phyloP scores from a whole-genome alignment of 1,140 invertebrate genomes.

The Drosophila micromelanica region DNA sequence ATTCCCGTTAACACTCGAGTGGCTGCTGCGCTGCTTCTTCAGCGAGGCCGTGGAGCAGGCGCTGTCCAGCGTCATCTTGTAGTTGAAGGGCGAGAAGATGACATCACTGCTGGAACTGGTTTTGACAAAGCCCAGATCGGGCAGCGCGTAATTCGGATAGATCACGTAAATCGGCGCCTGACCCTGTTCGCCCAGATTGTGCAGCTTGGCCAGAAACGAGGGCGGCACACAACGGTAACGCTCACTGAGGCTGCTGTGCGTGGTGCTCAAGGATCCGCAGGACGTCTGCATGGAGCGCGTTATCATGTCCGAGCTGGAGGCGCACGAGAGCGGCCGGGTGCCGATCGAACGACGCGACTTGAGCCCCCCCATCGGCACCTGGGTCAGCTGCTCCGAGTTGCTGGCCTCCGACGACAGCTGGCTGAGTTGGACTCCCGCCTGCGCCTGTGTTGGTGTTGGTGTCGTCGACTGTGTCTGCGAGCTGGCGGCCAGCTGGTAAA shows the following conservation, averaged over 20 bases:
- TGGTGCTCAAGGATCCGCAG: constrained; percentile 75
- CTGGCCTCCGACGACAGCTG: constrained; percentile 78
- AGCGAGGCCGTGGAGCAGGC: constrained; percentile 48
- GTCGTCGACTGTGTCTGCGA: constrained; percentile 8
- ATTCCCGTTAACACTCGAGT: constrained; percentile 88
- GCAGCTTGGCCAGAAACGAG: constrained; percentile 88
- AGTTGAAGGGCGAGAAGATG: constrained; percentile 85
- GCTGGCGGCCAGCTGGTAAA: constrained; percentile 67
- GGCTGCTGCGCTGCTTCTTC: constrained; percentile 88
- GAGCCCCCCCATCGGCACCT: constrained; percentile 54
- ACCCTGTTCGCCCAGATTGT: constrained; percentile 86
- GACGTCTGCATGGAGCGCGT: constrained; percentile 91
- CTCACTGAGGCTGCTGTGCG: constrained; percentile 75
- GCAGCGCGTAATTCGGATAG: constrained; percentile 96
- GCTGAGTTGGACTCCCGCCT: constrained; percentile 40
- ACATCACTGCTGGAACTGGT: constrained; percentile 87
- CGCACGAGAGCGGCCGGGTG: constrained; percentile 63
- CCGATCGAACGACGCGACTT: constrained; percentile 38
- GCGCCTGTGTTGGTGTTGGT: constrained; percentile 21
- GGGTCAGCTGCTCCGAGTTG: constrained; percentile 80
- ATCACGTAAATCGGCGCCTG: constrained; percentile 93
- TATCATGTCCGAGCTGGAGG: constrained; percentile 86
- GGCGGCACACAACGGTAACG: constrained; percentile 87
- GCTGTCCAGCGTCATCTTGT: constrained; percentile 78
- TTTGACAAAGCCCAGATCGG: constrained; percentile 93